These are phyloP conservation scores for Miltochrista miniata DNA, from an alignment of 2,888 invertebrate species.

Conservation along the genomic window DNA sequence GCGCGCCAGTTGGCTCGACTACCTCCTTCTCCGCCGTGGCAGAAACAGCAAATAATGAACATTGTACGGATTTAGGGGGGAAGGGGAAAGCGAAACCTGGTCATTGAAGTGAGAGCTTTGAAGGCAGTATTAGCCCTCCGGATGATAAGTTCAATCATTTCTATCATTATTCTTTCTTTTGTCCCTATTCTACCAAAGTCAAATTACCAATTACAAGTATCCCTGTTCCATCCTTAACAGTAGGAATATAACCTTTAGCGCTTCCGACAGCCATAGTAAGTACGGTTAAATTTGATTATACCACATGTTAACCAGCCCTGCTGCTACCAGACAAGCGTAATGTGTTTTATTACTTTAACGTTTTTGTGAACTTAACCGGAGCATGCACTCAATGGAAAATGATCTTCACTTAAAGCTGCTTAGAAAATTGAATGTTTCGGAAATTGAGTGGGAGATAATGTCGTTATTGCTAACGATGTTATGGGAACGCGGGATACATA, in stretches of 20 bases:
- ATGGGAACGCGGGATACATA: constrained; percentile 54
- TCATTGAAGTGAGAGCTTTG: too few relatives aligned
- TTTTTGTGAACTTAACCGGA: constrained; percentile 54
- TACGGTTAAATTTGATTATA: constrained; percentile 14
- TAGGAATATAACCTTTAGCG: background rate
- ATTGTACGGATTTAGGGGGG: too few relatives aligned
- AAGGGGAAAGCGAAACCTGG: too few relatives aligned
- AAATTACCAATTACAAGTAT: background rate
- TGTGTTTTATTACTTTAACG: constrained; percentile 51
- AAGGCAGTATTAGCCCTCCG: too few relatives aligned
- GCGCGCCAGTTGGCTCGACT: too few relatives aligned
- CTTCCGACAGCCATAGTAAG: background rate
- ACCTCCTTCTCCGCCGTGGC: too few relatives aligned
- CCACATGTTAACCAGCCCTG: constrained; percentile 14
- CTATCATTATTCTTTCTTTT: too few relatives aligned
- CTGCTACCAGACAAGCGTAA: constrained; percentile 42
- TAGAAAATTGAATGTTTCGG: constrained; percentile 52
- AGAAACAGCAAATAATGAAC: too few relatives aligned
- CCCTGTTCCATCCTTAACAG: background rate
- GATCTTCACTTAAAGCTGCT: constrained; percentile 74
- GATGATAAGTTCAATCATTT: too few relatives aligned
- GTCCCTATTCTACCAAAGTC: too few relatives aligned
- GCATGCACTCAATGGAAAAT: constrained; percentile 57
- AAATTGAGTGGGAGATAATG: constrained; percentile 65
- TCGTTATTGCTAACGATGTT: constrained; percentile 69